Evolutionary conservation across 2,113 vertebrate genomes (phyloP).

Genomic region (Sitta europaea): DNA sequence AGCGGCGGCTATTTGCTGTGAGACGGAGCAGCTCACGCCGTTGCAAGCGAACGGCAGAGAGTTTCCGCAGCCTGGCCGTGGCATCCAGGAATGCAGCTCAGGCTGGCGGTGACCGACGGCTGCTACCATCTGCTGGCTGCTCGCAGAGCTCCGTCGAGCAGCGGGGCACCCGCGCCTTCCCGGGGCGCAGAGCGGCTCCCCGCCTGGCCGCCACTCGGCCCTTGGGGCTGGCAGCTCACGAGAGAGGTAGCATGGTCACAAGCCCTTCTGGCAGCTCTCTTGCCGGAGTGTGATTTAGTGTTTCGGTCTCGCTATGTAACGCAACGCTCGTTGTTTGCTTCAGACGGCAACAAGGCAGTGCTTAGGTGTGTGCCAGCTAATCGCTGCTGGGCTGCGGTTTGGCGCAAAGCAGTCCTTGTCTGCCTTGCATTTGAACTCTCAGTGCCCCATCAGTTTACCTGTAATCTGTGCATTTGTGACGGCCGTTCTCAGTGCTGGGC

Average conservation of each 20-base stretch:
- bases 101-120: background rate
- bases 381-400: background rate
- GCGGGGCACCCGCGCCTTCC: background rate
- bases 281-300: background rate
- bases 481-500: background rate
- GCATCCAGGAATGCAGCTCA: background rate
- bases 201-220: background rate
- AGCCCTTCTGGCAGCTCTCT: background rate
- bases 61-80: too few relatives aligned
- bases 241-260: background rate
- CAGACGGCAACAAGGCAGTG: rapidly evolving
- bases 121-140: slow-evolving; percentile 62
- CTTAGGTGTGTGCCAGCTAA: background rate
- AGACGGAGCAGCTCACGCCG: too few relatives aligned
- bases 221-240: background rate
- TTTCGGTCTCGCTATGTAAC: background rate
- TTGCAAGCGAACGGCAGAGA: too few relatives aligned
- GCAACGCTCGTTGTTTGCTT: background rate
- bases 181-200: rapidly evolving
- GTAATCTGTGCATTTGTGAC: background rate
- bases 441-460: background rate
- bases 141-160: background rate
- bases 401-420: background rate
- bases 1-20: background rate
- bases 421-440: background rate